phyloP scores from a whole-genome alignment of 2,888 invertebrate genomes.

The Hyppa rectilinea region DNA sequence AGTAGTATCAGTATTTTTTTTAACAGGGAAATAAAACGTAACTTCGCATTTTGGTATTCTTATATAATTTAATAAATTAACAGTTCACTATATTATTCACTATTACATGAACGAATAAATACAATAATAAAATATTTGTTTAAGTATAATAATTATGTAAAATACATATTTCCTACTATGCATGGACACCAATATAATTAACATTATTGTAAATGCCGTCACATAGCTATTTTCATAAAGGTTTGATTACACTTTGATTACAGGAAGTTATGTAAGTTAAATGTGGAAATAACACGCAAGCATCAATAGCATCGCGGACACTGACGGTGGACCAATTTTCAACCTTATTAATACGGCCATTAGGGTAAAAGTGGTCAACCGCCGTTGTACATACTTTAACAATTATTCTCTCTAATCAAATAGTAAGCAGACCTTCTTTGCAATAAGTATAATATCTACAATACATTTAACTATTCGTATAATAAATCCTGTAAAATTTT shows the following conservation, averaged over 20 bases:
- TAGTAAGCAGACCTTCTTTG: conserved; percentile 25
- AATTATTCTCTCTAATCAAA: conserved; percentile 31
- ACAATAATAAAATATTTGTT: conserved; percentile 61
- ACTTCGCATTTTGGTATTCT: conserved; percentile 29
- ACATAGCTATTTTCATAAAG: conserved; percentile 23
- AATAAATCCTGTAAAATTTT: conserved; percentile 38
- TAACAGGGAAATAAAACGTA: conserved; percentile 19
- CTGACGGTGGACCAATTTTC: no score
- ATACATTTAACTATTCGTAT: conserved; percentile 48
- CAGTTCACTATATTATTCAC: conserved; percentile 62
- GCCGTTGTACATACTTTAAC: neutral
- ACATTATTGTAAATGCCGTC: conserved; percentile 37
- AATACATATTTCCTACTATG: conserved; percentile 57
- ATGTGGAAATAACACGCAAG: conserved; percentile 17
- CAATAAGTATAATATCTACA: conserved; percentile 25
- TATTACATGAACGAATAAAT: conserved; percentile 64
- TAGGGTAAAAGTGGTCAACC: no score
- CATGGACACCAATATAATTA: conserved; percentile 54
- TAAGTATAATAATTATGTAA: conserved; percentile 49
- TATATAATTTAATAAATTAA: conserved; percentile 71
- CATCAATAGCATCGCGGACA: no score
- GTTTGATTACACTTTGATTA: conserved; percentile 39
- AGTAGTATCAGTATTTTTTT: neutral
- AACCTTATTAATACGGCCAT: no score
- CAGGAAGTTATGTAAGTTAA: conserved; percentile 1